A percentile compares a stretch with the other conserved stretches of the same genome.
These are phyloP conservation scores for Perognathus longimembris DNA, from an alignment of 2,113 vertebrate genomes.

Conservation along the genomic window DNA sequence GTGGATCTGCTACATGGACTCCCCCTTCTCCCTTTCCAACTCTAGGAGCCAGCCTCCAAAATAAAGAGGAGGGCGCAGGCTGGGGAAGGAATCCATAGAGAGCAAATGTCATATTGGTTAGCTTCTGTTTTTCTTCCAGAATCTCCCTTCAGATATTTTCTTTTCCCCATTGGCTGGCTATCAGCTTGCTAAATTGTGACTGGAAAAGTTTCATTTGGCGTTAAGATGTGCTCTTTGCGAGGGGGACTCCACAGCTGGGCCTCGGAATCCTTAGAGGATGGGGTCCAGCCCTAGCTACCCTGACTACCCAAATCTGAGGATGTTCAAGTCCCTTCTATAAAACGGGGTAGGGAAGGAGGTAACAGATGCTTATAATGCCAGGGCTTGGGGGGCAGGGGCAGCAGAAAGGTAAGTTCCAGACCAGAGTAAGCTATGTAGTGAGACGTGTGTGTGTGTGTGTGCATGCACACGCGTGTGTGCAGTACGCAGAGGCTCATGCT, in stretches of 20 bases:
- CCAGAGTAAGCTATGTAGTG: no score
- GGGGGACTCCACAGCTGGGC: not conserved
- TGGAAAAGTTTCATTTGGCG: not conserved
- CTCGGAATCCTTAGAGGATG: not conserved
- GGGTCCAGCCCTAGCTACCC: not conserved
- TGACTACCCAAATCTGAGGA: not conserved
- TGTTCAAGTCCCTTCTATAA: not conserved
- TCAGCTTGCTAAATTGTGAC: not conserved
- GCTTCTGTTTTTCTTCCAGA: fast-evolving
- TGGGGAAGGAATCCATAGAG: no score
- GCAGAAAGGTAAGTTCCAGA: no score
- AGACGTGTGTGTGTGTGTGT: no score
- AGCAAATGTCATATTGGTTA: not conserved
- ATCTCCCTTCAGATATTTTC: not conserved
- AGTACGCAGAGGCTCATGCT: no score
- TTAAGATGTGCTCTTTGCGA: not conserved
- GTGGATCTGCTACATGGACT: fast-evolving
- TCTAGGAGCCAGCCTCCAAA: not conserved
- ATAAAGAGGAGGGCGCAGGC: not conserved
- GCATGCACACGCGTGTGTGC: no score
- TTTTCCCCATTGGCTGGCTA: not conserved
- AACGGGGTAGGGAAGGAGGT: no score
- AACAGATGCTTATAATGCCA: no score
- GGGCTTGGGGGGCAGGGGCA: no score
- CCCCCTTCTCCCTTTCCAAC: not conserved